Evolutionary conservation across 2,797 vertebrate genomes (phyloP).

Genomic region (Toxotes lorentzi): DNA sequence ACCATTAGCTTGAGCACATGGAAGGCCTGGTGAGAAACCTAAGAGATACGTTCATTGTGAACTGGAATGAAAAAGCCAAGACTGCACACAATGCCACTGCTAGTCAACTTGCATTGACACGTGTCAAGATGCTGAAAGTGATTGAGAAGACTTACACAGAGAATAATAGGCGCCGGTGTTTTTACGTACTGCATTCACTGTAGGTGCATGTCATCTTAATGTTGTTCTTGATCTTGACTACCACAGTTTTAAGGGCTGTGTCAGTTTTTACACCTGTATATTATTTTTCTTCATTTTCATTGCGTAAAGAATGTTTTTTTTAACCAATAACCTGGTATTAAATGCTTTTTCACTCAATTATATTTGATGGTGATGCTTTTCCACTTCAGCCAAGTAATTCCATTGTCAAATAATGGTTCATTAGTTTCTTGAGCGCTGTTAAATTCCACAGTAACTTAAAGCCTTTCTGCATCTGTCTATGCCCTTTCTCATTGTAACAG

Average conservation of each 20-base stretch:
- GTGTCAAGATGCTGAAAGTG: not conserved
- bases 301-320: not conserved
- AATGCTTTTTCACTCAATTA: not conserved
- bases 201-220: not conserved
- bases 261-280: not conserved
- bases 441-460: constrained; percentile 16
- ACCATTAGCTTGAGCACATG: constrained; percentile 93
- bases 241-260: not conserved
- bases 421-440: constrained; percentile 20
- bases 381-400: not conserved
- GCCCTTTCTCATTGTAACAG: constrained; percentile 77
- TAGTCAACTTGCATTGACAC: not conserved
- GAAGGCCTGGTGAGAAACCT: constrained; percentile 92
- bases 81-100: not conserved
- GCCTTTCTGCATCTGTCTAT: constrained; percentile 30
- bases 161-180: not conserved
- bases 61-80: constrained; percentile 15
- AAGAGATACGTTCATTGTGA: constrained; percentile 6
- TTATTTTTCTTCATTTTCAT: not conserved
- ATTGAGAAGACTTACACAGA: constrained; percentile 12
- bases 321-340: not conserved
- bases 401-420: constrained; percentile 16
- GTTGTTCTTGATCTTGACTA: constrained; percentile 3
- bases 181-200: not conserved
- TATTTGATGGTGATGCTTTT: constrained; percentile 6